Conservation (phyloP, 37 sponge, comb jelly and placozoan species). For the Geodia barretti region DNA sequence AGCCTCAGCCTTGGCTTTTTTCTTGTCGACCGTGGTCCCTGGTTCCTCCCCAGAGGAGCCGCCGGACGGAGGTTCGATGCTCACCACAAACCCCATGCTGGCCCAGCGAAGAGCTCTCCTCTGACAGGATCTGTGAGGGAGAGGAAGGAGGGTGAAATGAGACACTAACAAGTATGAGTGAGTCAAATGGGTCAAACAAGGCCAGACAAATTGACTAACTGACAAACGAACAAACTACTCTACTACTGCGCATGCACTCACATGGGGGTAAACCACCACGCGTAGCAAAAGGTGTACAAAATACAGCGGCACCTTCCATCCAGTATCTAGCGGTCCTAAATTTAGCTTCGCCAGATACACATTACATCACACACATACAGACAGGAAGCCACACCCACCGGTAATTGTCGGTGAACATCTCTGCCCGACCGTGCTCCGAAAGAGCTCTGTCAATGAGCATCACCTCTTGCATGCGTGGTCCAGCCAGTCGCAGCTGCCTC, state of each 20-base stretch:
- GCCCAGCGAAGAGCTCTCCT: constrained; percentile 89
- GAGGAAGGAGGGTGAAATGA: too few species aligned
- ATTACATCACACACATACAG: not conserved
- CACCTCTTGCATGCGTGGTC: constrained; percentile 70
- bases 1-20: constrained; percentile 74
- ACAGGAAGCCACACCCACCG: not conserved
- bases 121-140: constrained; percentile 62
- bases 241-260: too few species aligned
- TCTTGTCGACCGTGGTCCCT: constrained; percentile 60
- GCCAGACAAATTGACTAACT: too few species aligned
- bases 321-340: too few species aligned
- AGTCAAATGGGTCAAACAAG: too few species aligned
- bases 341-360: too few species aligned
- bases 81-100: constrained; percentile 82
- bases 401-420: constrained; percentile 77
- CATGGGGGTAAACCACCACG: too few species aligned
- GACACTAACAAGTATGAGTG: too few species aligned
- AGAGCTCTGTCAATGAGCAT: constrained; percentile 80
- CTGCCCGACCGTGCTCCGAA: constrained; percentile 68
- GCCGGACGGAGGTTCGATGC: constrained; percentile 77
- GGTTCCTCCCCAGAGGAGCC: constrained; percentile 22
- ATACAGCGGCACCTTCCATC: too few species aligned
- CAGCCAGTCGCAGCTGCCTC: constrained; percentile 56
- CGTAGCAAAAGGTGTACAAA: too few species aligned
- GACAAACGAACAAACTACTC: too few species aligned